Conservation (phyloP, 2,797 vertebrate genomes). For the Falco rusticolus region DNA sequence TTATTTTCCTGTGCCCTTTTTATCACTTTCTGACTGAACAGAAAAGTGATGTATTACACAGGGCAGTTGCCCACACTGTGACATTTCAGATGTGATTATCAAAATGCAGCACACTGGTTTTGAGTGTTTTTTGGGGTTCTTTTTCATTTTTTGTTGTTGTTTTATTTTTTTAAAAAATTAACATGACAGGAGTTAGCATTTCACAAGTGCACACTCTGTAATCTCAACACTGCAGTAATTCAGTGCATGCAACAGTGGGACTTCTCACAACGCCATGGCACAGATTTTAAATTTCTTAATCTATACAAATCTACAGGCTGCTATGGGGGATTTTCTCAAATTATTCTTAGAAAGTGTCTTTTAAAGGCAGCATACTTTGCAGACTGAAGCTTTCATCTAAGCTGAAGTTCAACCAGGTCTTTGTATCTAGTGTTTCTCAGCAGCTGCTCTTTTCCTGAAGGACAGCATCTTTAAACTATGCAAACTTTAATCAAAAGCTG, state of each 20-base stretch:
- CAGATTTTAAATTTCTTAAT: background rate
- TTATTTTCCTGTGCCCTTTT: constrained; percentile 66
- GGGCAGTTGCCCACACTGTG: constrained; percentile 49
- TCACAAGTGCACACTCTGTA: background rate
- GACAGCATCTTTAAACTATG: background rate
- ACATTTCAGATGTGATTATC: constrained; percentile 63
- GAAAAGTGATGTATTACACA: constrained; percentile 64
- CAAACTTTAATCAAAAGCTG: background rate
- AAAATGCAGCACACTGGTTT: background rate
- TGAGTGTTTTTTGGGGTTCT: background rate
- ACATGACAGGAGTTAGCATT: constrained; percentile 55
- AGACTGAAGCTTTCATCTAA: background rate
- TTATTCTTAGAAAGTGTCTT: background rate
- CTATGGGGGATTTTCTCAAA: background rate
- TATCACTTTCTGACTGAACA: constrained; percentile 70
- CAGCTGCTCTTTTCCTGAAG: background rate
- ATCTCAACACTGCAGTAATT: constrained; percentile 19
- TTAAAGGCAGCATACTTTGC: background rate
- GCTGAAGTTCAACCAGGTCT: background rate
- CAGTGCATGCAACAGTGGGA: background rate
- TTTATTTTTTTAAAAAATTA: background rate
- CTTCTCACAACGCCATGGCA: background rate
- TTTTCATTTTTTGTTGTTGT: background rate
- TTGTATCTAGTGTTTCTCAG: background rate
- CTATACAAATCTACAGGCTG: background rate